phyloP scores from a whole-genome alignment of 2,113 vertebrate species.

The Sula dactylatra region DNA sequence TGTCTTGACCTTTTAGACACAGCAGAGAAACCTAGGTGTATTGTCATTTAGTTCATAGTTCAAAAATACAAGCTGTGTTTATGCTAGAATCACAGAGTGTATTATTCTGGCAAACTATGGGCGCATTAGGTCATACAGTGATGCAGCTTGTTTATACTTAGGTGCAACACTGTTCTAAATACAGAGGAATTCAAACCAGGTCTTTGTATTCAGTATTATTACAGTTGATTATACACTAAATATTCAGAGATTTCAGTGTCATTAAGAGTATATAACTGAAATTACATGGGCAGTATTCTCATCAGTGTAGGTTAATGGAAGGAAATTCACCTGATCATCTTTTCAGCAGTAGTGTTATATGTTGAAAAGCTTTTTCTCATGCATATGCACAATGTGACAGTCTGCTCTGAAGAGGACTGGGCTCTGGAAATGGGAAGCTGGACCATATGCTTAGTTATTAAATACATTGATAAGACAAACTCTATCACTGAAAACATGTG shows the following conservation, averaged over 20 bases:
- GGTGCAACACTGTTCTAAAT: neutral
- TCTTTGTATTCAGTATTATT: neutral
- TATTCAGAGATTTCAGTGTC: slow-evolving; percentile 32
- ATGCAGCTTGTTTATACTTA: neutral
- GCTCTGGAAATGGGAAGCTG: neutral
- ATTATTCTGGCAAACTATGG: neutral
- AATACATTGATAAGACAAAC: slow-evolving; percentile 55
- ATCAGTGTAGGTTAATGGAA: slow-evolving; percentile 60
- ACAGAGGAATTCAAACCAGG: neutral
- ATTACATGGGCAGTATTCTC: slow-evolving; percentile 22
- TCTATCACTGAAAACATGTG: slow-evolving; percentile 24
- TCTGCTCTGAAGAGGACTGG: neutral
- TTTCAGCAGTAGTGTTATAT: neutral
- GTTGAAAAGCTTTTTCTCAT: neutral
- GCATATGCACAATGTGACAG: neutral
- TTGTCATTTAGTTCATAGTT: neutral
- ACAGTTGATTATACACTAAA: slow-evolving; percentile 47
- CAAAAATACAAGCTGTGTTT: neutral
- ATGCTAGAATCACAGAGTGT: neutral
- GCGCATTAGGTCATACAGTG: neutral
- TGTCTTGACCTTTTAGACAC: neutral
- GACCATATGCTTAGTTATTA: slow-evolving; percentile 40
- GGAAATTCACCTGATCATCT: slow-evolving; percentile 47
- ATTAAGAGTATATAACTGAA: slow-evolving; percentile 23
- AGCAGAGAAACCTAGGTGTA: neutral